phyloP scores from a whole-genome alignment of 2,113 vertebrate species.

The Sebastes fasciatus region DNA sequence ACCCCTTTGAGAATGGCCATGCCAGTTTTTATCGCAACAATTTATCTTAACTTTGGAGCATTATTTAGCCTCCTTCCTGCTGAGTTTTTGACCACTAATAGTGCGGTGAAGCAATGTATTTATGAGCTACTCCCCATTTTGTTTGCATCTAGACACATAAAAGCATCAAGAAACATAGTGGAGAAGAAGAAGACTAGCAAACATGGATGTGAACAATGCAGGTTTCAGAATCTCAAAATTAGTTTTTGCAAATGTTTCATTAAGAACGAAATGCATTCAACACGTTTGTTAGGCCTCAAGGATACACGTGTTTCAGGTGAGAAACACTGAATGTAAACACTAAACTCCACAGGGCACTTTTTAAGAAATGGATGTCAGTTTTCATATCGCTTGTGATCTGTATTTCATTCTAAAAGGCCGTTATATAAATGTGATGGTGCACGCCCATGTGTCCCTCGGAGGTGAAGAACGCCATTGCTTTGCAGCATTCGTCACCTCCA shows the following conservation, averaged over 20 bases:
- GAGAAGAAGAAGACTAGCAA: neutral
- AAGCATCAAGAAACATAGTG: neutral
- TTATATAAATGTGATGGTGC: neutral
- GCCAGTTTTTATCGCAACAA: too few species aligned
- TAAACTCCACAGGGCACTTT: neutral
- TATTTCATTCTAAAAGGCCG: neutral
- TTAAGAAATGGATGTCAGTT: neutral
- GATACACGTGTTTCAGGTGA: neutral
- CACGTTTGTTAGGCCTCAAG: neutral
- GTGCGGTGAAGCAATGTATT: neutral
- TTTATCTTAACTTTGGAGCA: too few species aligned
- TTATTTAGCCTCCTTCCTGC: neutral
- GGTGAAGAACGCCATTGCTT: neutral
- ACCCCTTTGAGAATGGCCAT: too few species aligned
- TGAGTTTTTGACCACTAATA: neutral
- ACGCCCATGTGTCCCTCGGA: neutral
- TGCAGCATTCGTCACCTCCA: neutral
- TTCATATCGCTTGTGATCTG: neutral
- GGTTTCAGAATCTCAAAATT: neutral
- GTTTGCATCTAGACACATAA: neutral
- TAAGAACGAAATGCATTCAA: neutral
- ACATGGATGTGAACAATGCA: neutral
- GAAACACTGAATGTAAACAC: neutral
- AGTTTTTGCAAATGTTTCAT: neutral
- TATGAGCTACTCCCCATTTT: neutral